Conservation (phyloP, 92 coral and sea anemone species). For the Palythoa heliodiscus region DNA sequence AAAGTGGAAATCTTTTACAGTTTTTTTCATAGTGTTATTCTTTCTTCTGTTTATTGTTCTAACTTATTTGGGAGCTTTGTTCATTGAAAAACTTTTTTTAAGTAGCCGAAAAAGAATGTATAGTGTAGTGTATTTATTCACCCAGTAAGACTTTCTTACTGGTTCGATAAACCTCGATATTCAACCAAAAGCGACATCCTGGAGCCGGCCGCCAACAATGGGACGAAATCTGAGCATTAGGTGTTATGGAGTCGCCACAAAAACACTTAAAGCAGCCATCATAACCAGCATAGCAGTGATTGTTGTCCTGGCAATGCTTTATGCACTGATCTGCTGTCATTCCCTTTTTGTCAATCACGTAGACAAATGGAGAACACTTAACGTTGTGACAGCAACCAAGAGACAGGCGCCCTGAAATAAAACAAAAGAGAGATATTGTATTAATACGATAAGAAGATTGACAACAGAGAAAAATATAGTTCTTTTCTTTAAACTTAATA, state of each 20-base stretch:
- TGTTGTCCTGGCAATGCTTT: slow-evolving; percentile 53
- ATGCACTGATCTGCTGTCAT: slow-evolving; percentile 56
- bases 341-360: slow-evolving; percentile 28
- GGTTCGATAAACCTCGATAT: slow-evolving; percentile 20
- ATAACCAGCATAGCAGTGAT: slow-evolving; percentile 66
- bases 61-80: no score
- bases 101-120: no score
- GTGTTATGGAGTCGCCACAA: slow-evolving; percentile 42
- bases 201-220: not conserved
- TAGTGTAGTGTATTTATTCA: no score
- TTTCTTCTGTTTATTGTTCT: no score
- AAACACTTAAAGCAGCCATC: slow-evolving; percentile 50
- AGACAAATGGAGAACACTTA: slow-evolving; percentile 39
- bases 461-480: no score
- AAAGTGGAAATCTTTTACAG: no score
- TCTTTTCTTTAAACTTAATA: no score
- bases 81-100: no score
- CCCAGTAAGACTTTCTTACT: not conserved
- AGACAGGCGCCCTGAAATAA: slow-evolving; percentile 44
- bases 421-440: not conserved
- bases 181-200: not conserved
- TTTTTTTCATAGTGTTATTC: no score
- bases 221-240: not conserved
- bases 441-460: no score
- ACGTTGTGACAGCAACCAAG: slow-evolving; percentile 55